Evolutionary conservation across 1,140 invertebrate genomes (phyloP).

Genomic region (Eciton burchellii): DNA sequence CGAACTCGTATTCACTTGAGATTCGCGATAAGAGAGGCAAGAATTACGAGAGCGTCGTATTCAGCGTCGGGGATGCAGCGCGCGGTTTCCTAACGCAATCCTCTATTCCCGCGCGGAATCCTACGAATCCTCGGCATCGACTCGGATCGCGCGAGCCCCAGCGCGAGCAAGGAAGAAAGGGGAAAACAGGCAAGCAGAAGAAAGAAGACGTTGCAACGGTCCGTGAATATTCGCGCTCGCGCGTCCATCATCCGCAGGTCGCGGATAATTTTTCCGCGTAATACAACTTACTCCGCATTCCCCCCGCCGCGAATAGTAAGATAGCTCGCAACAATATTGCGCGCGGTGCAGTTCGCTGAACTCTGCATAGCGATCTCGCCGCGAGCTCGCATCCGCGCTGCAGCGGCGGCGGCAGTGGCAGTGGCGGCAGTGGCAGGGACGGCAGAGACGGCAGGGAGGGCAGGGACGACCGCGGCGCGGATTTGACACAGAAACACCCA

Average conservation of each 20-base stretch:
- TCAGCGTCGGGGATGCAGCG: background rate
- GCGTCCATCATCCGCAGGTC: background rate
- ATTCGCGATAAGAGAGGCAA: conserved; percentile 19
- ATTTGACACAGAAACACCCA: conserved; percentile 48
- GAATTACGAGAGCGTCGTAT: conserved; percentile 23
- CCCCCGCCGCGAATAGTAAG: conserved; percentile 11
- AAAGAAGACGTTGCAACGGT: no score
- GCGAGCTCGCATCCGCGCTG: conserved; percentile 24
- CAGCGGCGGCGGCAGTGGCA: no score
- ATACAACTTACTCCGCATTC: background rate
- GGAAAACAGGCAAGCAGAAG: no score
- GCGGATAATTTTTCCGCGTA: conserved; percentile 5
- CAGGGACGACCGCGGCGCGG: conserved; percentile 6
- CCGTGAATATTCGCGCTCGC: no score
- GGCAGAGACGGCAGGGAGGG: no score
- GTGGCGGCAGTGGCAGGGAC: no score
- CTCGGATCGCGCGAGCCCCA: no score
- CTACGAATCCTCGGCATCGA: no score
- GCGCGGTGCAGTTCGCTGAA: conserved; percentile 55
- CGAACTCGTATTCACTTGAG: background rate
- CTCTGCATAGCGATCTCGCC: conserved; percentile 14
- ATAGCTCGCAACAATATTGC: conserved; percentile 48
- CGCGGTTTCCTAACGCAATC: no score
- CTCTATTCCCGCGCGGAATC: no score
- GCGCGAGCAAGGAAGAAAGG: no score